Percentiles rank a stretch among this genome's conserved stretches.
Conservation (phyloP, 2,888 invertebrate species). For the Hyposoter didymator region DNA sequence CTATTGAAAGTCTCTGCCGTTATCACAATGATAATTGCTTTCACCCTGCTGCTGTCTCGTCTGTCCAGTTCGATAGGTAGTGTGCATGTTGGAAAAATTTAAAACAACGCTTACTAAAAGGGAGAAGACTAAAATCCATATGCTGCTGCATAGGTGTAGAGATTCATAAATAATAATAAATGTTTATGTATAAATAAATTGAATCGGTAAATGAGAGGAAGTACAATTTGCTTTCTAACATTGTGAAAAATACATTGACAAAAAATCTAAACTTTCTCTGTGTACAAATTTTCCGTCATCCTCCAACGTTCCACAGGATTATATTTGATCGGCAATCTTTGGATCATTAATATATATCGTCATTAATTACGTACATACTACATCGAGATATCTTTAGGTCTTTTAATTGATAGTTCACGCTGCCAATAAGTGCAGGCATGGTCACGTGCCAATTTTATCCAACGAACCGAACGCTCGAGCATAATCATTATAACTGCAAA, state of each 20-base stretch:
- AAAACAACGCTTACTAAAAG: conserved; percentile 10
- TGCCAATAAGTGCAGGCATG: conserved; percentile 9
- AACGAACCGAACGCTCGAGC: conserved; percentile 7
- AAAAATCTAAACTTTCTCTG: conserved; percentile 50
- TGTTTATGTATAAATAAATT: background rate
- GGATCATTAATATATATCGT: conserved; percentile 53
- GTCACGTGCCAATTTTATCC: conserved; percentile 28
- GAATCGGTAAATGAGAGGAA: conserved; percentile 45
- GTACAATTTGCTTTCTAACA: conserved; percentile 59
- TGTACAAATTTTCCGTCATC: conserved; percentile 50
- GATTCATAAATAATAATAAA: conserved; percentile 3
- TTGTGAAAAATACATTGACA: conserved; percentile 23
- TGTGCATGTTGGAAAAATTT: conserved; percentile 8
- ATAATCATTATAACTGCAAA: conserved; percentile 16
- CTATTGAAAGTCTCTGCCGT: conserved; percentile 60
- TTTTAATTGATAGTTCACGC: conserved; percentile 49
- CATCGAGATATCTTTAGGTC: conserved; percentile 34
- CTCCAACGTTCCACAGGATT: background rate
- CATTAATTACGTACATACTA: conserved; percentile 45
- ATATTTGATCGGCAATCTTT: conserved; percentile 45
- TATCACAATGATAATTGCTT: conserved; percentile 65
- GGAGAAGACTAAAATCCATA: background rate
- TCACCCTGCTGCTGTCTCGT: conserved; percentile 40
- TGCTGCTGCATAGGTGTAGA: background rate
- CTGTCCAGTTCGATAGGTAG: conserved; percentile 32